Conservation (phyloP, 2,113 vertebrate genomes). For the Lota lota region DNA sequence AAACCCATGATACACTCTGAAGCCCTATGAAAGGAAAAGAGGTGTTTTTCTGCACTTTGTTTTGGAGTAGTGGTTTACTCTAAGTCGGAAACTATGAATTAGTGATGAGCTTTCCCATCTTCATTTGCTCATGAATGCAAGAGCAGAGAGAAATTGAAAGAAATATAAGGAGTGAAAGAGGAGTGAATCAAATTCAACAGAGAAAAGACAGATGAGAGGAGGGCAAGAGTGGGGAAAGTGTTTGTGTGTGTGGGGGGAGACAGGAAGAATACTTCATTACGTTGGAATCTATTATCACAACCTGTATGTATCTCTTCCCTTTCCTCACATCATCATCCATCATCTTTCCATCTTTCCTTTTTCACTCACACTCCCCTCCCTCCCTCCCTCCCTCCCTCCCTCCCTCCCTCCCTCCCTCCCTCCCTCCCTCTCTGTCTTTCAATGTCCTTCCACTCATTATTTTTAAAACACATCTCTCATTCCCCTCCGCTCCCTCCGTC, state of each 20-base stretch:
- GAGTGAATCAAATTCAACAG: background rate
- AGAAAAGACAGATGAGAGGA: slow-evolving; percentile 31
- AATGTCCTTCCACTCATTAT: background rate
- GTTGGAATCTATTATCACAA: slow-evolving; percentile 31
- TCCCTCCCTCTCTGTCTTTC: background rate
- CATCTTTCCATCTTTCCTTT: slow-evolving; percentile 23
- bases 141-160: slow-evolving; percentile 8
- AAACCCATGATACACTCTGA: no score
- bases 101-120: slow-evolving; percentile 45
- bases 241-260: background rate
- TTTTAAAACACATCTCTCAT: background rate
- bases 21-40: no score
- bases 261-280: slow-evolving; percentile 35
- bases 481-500: background rate
- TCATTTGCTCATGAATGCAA: slow-evolving; percentile 18
- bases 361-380: background rate
- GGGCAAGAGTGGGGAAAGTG: slow-evolving; percentile 14
- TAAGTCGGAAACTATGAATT: slow-evolving; percentile 40
- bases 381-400: background rate
- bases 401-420: background rate
- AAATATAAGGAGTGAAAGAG: slow-evolving; percentile 8
- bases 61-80: no score
- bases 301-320: slow-evolving; percentile 19
- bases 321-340: slow-evolving; percentile 24
- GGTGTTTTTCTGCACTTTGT: no score